Conservation (phyloP, 37 sponge, comb jelly and placozoan genomes). For the Haliclona indistincta region DNA sequence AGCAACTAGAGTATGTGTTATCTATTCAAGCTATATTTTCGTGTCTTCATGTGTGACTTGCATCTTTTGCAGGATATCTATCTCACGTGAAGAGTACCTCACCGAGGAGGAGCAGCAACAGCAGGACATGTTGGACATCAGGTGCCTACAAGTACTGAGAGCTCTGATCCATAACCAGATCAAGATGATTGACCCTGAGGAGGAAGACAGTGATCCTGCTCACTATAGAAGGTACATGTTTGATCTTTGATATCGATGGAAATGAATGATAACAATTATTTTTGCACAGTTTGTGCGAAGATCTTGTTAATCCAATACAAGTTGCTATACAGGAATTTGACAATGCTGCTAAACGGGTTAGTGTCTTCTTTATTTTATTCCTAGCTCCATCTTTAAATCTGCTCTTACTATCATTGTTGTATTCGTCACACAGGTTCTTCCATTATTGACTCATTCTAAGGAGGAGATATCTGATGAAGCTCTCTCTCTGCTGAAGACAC, state of each 20-base stretch:
- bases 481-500: conserved; percentile 30
- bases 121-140: conserved; percentile 48
- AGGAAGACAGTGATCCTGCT: conserved; percentile 41
- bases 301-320: neutral
- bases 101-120: conserved; percentile 22
- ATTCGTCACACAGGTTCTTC: conserved; percentile 30
- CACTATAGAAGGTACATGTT: conserved; percentile 20
- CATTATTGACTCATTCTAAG: conserved; percentile 42
- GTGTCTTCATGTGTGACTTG: neutral
- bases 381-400: neutral
- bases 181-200: conserved; percentile 54
- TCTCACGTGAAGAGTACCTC: neutral
- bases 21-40: neutral
- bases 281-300: neutral
- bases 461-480: conserved; percentile 42
- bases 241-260: neutral
- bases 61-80: conserved; percentile 2
- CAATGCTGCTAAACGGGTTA: neutral
- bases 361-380: neutral
- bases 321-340: neutral
- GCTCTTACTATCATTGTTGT: neutral
- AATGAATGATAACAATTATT: neutral
- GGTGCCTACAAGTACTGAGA: conserved; percentile 64
- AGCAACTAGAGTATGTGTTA: conserved; percentile 1
- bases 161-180: conserved; percentile 75